These are phyloP conservation scores for Bellardia pandia DNA, from an alignment of 2,888 invertebrate species.

Conservation along the genomic window DNA sequence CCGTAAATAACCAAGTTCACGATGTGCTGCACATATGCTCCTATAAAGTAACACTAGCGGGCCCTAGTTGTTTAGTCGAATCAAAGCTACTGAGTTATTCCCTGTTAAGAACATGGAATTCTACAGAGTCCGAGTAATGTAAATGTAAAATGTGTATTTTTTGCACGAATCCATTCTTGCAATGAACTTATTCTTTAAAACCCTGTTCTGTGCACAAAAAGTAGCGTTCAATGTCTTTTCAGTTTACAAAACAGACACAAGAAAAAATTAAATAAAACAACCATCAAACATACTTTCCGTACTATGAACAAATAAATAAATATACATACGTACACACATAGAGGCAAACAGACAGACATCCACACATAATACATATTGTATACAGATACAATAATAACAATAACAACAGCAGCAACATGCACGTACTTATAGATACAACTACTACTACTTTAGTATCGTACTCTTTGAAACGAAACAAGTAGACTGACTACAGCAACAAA, in stretches of 20 bases:
- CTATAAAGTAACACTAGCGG: too few species aligned
- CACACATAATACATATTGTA: neutral
- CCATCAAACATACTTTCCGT: conserved; percentile 63
- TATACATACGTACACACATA: neutral
- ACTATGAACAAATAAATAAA: conserved; percentile 20
- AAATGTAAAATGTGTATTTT: too few species aligned
- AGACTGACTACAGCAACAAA: conserved; percentile 23
- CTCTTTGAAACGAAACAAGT: conserved; percentile 54
- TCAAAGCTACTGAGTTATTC: too few species aligned
- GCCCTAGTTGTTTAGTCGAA: too few species aligned
- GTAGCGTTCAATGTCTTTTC: conserved; percentile 65
- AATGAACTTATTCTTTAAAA: conserved; percentile 42
- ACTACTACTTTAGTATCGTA: conserved; percentile 48
- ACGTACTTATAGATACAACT: conserved; percentile 52
- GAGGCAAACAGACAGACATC: neutral
- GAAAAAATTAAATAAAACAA: conserved; percentile 47
- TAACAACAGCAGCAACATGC: neutral
- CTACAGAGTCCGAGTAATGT: too few species aligned
- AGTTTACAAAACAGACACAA: conserved; percentile 39
- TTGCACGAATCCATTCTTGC: neutral
- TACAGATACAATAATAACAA: conserved; percentile 9
- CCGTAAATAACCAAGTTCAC: too few species aligned
- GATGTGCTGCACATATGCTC: too few species aligned
- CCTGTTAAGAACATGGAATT: too few species aligned
- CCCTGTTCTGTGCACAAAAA: conserved; percentile 39